A percentile compares a stretch with the other conserved stretches of the same genome.
Conservation (phyloP, 2,888 invertebrate species). For the Morpho helenor region DNA sequence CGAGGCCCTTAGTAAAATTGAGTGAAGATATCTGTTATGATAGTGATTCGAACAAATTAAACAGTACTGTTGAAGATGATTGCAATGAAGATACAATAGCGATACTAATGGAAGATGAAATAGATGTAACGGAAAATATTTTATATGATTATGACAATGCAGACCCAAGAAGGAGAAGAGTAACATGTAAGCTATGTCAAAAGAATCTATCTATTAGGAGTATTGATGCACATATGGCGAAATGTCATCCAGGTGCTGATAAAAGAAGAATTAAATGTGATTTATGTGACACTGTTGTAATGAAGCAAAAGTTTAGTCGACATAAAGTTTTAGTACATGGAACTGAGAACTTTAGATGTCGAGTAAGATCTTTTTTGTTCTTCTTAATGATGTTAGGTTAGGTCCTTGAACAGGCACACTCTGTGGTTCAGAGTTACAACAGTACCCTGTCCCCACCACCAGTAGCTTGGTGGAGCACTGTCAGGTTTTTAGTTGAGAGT, state of each 20-base stretch:
- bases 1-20: too few species aligned
- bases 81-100: not conserved
- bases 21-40: too few species aligned
- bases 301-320: conserved; percentile 36
- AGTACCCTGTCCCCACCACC: too few species aligned
- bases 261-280: conserved; percentile 44
- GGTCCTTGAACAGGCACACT: too few species aligned
- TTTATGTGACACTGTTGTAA: conserved; percentile 43
- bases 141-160: conserved; percentile 11
- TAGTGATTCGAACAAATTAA: too few species aligned
- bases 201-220: conserved; percentile 46
- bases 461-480: too few species aligned
- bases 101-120: not conserved
- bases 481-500: too few species aligned
- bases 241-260: conserved; percentile 47
- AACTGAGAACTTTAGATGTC: conserved; percentile 29
- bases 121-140: conserved; percentile 20
- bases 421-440: too few species aligned
- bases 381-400: too few species aligned
- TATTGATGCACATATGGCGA: conserved; percentile 41
- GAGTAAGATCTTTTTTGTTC: conserved; percentile 32
- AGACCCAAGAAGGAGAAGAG: conserved; percentile 26
- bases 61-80: not conserved
- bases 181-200: conserved; percentile 45
- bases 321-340: conserved; percentile 31